These are phyloP conservation scores for Acrobasis suavella DNA, from an alignment of 2,888 invertebrate genomes.

Conservation along the genomic window DNA sequence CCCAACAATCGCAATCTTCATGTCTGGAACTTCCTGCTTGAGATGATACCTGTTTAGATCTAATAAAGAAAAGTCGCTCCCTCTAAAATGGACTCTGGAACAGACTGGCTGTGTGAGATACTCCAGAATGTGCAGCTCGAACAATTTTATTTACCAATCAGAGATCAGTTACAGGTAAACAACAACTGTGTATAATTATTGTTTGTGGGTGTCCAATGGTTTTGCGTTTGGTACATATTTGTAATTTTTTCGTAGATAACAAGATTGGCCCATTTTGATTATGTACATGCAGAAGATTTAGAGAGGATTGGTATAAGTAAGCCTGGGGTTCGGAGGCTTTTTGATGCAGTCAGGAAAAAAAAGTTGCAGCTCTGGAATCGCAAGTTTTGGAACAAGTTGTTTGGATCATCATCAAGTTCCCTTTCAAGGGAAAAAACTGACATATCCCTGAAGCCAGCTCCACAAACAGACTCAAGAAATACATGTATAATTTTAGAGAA, in stretches of 20 bases:
- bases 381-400: slow-evolving; percentile 91
- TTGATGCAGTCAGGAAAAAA: slow-evolving; percentile 96
- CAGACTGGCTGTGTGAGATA: slow-evolving; percentile 93
- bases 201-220: slow-evolving; percentile 18
- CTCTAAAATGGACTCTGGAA: slow-evolving; percentile 71
- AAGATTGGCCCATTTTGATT: slow-evolving; percentile 96
- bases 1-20: slow-evolving; percentile 41
- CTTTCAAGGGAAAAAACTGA: slow-evolving; percentile 69
- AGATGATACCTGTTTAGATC: slow-evolving; percentile 58
- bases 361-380: slow-evolving; percentile 91
- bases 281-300: slow-evolving; percentile 96
- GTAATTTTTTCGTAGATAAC: slow-evolving; percentile 85
- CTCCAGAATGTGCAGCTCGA: slow-evolving; percentile 94
- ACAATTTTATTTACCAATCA: slow-evolving; percentile 93
- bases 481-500: slow-evolving; percentile 94
- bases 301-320: slow-evolving; percentile 97
- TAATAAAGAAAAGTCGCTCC: slow-evolving; percentile 34
- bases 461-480: slow-evolving; percentile 65
- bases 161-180: slow-evolving; percentile 94
- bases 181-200: slow-evolving; percentile 35
- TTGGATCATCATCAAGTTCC: slow-evolving; percentile 77
- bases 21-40: slow-evolving; percentile 68
- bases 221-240: slow-evolving; percentile 14
- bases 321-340: slow-evolving; percentile 93
- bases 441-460: slow-evolving; percentile 67